Base-by-base conservation (phyloP, 2,888 invertebrate genomes). In the Lasioglossum villosulum region DNA sequence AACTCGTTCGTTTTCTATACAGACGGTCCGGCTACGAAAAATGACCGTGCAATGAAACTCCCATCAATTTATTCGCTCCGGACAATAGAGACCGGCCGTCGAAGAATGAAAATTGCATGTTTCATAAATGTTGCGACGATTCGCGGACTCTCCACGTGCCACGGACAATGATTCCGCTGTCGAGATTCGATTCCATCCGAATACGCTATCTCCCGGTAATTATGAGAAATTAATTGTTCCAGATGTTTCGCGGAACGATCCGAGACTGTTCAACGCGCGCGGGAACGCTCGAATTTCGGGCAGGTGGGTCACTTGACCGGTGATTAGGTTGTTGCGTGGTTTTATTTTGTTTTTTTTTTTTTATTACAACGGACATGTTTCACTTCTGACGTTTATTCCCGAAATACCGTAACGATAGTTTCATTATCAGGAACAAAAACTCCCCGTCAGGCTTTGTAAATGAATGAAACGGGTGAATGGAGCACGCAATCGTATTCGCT, bases 391-490 rank as follows among this genome's bases (percentile, higher is more conserved):
- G 34, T 83, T 83, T 82, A 79, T 76, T 59, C 79, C 56, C 66
- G 42, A 83, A 85, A 83, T 83, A 76, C 76, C 56, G 78, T 68
- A 76, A 59, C 81, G 80, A 77, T 75, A 83, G 80, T 87, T 86
- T 79, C 77, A 84, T 88, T 81, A 82, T 76, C 39, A 74, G 39
- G 19, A 82, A 85, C 79, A 85, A 87, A 82, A 89, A 84, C 85
- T 84, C 82, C 83, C 63, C 73, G 74, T 72, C 83, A 72, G 73
- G 74, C 73, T 72, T 80, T 85, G 74, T 82, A 88, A 89, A 88
- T 77, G 88, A 85, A 89, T 85, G 75, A 70, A 86, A 86, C 88
- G 86, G 86, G 85, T 78, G 83, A 87, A 83, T 72, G 72, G 82
- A 86, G 88, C 82, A 78, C 72, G 81, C 79, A 83, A 85, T 88